Base-by-base conservation (phyloP, 2,888 invertebrate genomes). In the Dynastes maya region DNA sequence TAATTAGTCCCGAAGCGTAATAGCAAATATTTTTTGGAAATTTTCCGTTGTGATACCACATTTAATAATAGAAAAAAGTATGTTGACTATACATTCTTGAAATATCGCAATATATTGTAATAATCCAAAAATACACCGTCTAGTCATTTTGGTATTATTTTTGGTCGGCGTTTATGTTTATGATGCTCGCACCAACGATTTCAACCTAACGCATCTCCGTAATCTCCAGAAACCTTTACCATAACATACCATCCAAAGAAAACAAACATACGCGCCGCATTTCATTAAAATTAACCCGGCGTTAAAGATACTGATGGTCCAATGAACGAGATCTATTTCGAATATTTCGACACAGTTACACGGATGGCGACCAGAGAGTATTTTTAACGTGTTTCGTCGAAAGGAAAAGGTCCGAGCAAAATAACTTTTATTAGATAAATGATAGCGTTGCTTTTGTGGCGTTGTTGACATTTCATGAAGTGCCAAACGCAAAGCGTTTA, bases 331-430 rank as follows among this genome's bases (percentile, higher is more conserved):
- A 58, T 58, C 55, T 58, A 58, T 58, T 58, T 58, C n/a, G 55
- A 58, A 58, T 58, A 22, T 58, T 58, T 58, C 55, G 55, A 58
- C 55, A 58, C 55, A 58, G 55, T 58, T 58, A 27, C 55, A 22
- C 8, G 16, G 55, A 8, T 22, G 55, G 55, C 55, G 55, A 22
- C 22, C 55, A 8, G 8, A 22, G 22, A 16, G 22, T 58, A 58
- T 58, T 58, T 58, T 58, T 58, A 58, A 53, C 53, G 9, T 58
- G 55, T 58, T 22, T 58, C 22, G 22, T 45, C 55, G 55, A 58
- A 58, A 58, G 16, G 16, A 53, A 58, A 58, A 58, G 22, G 55
- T n/a, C 3, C 55, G 55, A 16, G 55, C 16, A 22, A 58, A 58
- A 58, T 58, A 58, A 58, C 55, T 58, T 58, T 58, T 58, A 58